phyloP scores from a whole-genome alignment of 2,797 vertebrate genomes.

The Lacerta agilis region DNA sequence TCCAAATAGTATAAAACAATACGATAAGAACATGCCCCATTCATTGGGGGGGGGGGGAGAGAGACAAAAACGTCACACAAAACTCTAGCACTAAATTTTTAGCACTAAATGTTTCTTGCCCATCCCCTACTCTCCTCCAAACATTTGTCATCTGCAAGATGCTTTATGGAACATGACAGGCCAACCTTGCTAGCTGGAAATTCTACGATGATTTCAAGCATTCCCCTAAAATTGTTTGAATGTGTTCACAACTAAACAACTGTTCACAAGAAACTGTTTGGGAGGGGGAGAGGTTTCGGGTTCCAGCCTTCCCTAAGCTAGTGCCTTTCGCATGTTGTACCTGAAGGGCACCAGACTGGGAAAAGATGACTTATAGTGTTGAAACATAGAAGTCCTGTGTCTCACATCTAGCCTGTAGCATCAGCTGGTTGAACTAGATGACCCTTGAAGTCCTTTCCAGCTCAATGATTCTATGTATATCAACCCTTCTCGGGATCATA shows the following conservation, averaged over 20 bases:
- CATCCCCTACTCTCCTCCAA: background rate
- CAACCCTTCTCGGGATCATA: background rate
- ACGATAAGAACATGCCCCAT: too few relatives aligned
- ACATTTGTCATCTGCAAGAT: background rate
- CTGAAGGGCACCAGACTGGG: too few relatives aligned
- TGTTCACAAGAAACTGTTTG: slow-evolving; percentile 46
- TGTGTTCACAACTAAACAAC: slow-evolving; percentile 32
- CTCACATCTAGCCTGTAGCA: too few relatives aligned
- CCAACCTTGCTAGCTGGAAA: background rate
- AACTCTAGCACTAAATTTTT: background rate
- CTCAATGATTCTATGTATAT: background rate
- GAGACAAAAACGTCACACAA: background rate
- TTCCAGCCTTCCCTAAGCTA: too few relatives aligned
- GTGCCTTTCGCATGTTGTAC: too few relatives aligned
- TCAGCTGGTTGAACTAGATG: too few relatives aligned
- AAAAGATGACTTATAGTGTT: background rate
- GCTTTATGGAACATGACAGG: background rate
- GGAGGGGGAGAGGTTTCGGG: too few relatives aligned
- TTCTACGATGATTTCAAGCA: slow-evolving; percentile 34
- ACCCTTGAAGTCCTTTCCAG: too few relatives aligned
- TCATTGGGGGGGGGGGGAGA: too few relatives aligned
- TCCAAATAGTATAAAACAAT: too few relatives aligned
- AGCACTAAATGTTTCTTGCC: background rate
- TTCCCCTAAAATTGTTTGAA: slow-evolving; percentile 37
- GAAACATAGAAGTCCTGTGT: background rate